Conservation (phyloP, 2,797 vertebrate species). For the Girardinus metallicus region DNA sequence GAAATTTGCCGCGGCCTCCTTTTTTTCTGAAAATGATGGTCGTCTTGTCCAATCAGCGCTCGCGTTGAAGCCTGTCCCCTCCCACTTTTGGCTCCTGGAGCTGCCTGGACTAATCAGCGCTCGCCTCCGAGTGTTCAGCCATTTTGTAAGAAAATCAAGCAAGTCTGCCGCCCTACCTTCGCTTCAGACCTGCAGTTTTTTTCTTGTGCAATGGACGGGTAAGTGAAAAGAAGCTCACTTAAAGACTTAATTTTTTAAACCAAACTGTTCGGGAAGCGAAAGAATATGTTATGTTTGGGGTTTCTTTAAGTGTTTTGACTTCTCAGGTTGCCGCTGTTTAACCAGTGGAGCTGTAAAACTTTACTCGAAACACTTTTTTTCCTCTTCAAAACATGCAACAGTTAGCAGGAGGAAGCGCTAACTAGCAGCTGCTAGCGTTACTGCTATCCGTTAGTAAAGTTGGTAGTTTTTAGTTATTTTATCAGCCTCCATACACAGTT, state of each 20-base stretch:
- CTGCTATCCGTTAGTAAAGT: conserved; percentile 31
- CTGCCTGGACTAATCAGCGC: conserved; percentile 75
- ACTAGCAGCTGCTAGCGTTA: conserved; percentile 48
- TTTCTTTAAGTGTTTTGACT: fast-evolving
- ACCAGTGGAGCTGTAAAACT: conserved; percentile 56
- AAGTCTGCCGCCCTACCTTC: conserved; percentile 78
- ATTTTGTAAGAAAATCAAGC: conserved; percentile 86
- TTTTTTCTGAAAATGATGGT: conserved; percentile 58
- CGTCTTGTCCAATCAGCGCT: conserved; percentile 69
- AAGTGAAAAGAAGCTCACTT: conserved; percentile 77
- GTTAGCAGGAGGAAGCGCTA: conserved; percentile 70
- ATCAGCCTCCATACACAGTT: not conserved
- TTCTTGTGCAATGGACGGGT: conserved; percentile 99
- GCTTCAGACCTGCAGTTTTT: conserved; percentile 87
- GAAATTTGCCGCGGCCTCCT: conserved; percentile 73
- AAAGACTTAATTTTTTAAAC: conserved; percentile 36
- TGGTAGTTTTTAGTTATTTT: not conserved
- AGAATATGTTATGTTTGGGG: fast-evolving
- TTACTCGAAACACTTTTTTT: conserved; percentile 61
- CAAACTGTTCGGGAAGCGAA: not conserved
- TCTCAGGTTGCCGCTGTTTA: not conserved
- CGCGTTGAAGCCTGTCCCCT: conserved; percentile 40
- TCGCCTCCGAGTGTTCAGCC: conserved; percentile 77
- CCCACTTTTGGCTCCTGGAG: conserved; percentile 60
- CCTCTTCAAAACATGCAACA: conserved; percentile 77